Evolutionary conservation across 1,140 invertebrate species (phyloP).

Genomic region (Saccostrea echinata): DNA sequence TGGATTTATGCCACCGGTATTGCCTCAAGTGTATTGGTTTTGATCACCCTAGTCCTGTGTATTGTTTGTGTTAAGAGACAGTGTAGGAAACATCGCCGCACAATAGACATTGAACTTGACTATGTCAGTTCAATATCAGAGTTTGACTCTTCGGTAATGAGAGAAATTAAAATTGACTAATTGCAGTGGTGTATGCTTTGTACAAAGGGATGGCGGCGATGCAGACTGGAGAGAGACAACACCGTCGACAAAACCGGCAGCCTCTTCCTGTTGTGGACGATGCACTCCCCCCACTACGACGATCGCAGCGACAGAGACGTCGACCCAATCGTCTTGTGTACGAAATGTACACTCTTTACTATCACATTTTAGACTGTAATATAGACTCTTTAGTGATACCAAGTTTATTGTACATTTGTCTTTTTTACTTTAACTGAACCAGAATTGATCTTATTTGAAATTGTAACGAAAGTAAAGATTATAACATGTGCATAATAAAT

Average conservation of each 20-base stretch:
- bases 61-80: not conserved
- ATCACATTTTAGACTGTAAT: not conserved
- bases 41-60: not conserved
- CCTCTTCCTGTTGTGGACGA: not conserved
- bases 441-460: too few relatives aligned
- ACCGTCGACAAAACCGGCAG: not conserved
- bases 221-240: not conserved
- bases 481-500: too few relatives aligned
- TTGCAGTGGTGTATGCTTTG: not conserved
- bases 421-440: too few relatives aligned
- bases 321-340: not conserved
- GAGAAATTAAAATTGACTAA: conserved; percentile 19
- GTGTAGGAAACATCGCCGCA: not conserved
- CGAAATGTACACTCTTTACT: not conserved
- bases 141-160: conserved; percentile 10
- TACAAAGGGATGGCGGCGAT: too few relatives aligned
- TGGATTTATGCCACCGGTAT: conserved; percentile 12
- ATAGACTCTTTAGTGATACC: too few relatives aligned
- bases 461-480: too few relatives aligned
- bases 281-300: not conserved
- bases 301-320: conserved; percentile 1
- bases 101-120: not conserved
- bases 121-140: not conserved
- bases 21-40: not conserved
- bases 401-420: too few relatives aligned